Base-by-base conservation (phyloP, 2,797 vertebrate species). In the Aplochiton taeniatus region DNA sequence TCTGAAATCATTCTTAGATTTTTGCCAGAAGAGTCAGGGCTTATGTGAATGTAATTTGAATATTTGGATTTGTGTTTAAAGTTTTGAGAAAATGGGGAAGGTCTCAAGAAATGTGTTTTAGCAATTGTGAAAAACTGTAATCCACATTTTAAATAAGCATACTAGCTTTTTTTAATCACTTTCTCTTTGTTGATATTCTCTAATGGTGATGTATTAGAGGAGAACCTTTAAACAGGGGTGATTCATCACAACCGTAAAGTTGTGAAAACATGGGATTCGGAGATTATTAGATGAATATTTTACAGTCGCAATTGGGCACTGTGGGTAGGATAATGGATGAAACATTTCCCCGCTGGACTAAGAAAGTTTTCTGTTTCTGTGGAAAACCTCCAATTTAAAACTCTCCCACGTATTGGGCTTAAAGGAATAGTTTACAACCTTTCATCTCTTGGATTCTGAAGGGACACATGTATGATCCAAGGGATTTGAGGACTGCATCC, bases 151-250 rank as follows among this genome's bases (percentile, higher is more conserved):
- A 74, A 80, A 84, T 77, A 75, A 65, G 14, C 58, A 70, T 77
- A 84, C 79, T 80, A 80, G 67, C 75, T 85, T 83, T 79, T 78
- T 80, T 80, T 74, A 84, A 85, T 85, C 81, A 77, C 78, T 80
- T 82, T 82, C 68, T 83, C 73, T 83, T 72, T 84, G 78, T 83
- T 85, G 80, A 84, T 78, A 64, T 65, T 72, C 19, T 42, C 75
- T 86, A 85, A 88, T 85, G 76, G 86, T 85, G 87, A 89, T 87
- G 82, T 75, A 87, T 75, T 31, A 31, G 3, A 6, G 79, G 73
- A 70, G 58, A 56, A 68, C 52, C 65, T 11, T 6, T 76, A 79
- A 82, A 69, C 68, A 58, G 58, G 70, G 69, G 79, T 67, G 76
- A 86, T 83, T 78, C 70, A 88, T 86, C 81, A 85, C 50, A 45